Percentiles rank a stretch among this genome's conserved stretches.
phyloP scores from a whole-genome alignment of 2,888 invertebrate species.

The Orthosia gothica region DNA sequence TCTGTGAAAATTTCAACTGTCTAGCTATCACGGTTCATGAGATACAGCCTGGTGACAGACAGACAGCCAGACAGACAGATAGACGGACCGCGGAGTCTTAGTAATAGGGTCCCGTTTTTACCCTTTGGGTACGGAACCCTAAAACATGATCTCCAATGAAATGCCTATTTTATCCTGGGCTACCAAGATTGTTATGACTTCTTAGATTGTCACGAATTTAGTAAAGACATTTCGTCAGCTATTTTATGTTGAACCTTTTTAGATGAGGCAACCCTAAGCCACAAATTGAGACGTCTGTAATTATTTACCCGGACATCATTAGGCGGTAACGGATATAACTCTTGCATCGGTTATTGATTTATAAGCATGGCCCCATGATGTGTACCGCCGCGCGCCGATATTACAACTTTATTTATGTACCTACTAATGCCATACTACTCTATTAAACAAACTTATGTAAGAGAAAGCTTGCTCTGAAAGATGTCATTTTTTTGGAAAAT shows the following conservation, averaged over 20 bases:
- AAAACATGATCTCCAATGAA: background rate
- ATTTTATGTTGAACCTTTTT: background rate
- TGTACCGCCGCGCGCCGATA: constrained; percentile 43
- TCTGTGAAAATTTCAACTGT: too few species aligned
- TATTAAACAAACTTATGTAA: constrained; percentile 43
- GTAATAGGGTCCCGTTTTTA: too few species aligned
- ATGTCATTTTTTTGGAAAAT: background rate
- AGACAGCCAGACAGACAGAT: too few species aligned
- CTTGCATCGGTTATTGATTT: constrained; percentile 70
- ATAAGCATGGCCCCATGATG: constrained; percentile 55
- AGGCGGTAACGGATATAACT: constrained; percentile 70
- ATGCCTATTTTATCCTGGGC: too few species aligned
- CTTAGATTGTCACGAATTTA: too few species aligned
- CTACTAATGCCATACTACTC: constrained; percentile 26
- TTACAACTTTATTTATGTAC: constrained; percentile 44
- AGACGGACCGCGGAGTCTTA: too few species aligned
- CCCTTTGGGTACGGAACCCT: too few species aligned
- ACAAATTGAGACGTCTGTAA: constrained; percentile 82
- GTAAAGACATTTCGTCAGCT: background rate
- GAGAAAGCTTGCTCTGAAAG: background rate
- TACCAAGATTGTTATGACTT: too few species aligned
- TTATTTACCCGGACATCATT: constrained; percentile 80
- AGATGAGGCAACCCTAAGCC: constrained; percentile 63
- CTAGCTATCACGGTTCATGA: too few species aligned
- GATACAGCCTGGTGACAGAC: too few species aligned